Conservation (phyloP, 2,113 vertebrate genomes). For the Xiphophorus couchianus region DNA sequence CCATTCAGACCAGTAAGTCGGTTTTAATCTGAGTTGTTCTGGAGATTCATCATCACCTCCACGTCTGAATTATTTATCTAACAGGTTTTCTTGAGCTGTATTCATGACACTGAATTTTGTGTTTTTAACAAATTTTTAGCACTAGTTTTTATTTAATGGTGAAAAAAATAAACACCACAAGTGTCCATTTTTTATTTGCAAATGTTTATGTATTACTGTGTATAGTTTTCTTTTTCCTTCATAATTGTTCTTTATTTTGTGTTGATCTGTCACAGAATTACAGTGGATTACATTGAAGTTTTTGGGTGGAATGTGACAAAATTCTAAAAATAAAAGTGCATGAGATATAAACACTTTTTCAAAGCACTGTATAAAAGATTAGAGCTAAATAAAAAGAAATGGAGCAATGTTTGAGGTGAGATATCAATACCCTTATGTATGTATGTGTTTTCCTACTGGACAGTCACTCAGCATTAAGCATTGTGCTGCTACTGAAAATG, state of each 20-base stretch:
- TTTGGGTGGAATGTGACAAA: not conserved
- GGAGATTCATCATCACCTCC: not conserved
- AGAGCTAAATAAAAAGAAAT: not conserved
- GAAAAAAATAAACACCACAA: not conserved
- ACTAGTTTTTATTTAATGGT: not conserved
- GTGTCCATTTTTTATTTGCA: not conserved
- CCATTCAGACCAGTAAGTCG: too few species aligned
- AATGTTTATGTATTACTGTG: not conserved
- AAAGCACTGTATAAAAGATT: not conserved
- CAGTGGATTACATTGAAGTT: too few species aligned
- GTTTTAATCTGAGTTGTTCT: not conserved
- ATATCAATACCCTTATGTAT: conserved; percentile 14
- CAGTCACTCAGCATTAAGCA: conserved; percentile 1
- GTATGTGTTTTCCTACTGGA: not conserved
- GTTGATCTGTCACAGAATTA: not conserved
- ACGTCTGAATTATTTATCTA: not conserved
- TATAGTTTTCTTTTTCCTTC: not conserved
- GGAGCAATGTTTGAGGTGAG: conserved; percentile 3
- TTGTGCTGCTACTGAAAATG: conserved; percentile 21
- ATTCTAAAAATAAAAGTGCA: not conserved
- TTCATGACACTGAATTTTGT: not conserved
- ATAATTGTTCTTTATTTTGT: not conserved
- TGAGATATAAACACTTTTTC: not conserved
- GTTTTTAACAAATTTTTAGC: not conserved
- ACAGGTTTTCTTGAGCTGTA: not conserved